These are phyloP conservation scores for Girardinus metallicus DNA, from an alignment of 2,797 vertebrate genomes.

Conservation along the genomic window DNA sequence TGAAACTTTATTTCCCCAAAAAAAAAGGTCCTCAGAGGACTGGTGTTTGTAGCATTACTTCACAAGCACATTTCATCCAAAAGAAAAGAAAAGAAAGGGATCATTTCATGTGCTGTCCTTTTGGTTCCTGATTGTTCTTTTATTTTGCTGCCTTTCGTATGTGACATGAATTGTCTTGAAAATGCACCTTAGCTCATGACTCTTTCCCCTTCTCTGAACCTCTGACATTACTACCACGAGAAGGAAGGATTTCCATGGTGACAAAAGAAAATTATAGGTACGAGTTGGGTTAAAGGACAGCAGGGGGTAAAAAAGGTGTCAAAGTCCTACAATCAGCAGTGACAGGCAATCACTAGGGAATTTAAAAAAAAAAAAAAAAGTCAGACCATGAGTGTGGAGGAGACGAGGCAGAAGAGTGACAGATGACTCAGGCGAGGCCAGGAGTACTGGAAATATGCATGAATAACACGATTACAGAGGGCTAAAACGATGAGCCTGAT, in stretches of 20 bases:
- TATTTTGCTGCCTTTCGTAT: conserved; percentile 16
- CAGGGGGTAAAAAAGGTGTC: conserved; percentile 26
- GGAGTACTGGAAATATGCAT: conserved; percentile 38
- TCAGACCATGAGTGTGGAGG: conserved; percentile 30
- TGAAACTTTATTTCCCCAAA: conserved; percentile 14
- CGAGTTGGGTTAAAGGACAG: conserved; percentile 24
- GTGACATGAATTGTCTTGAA: conserved; percentile 32
- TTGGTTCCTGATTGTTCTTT: conserved; percentile 37
- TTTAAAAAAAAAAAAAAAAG: conserved; percentile 50
- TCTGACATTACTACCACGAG: conserved; percentile 37
- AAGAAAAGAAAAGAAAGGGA: background rate
- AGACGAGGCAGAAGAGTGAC: conserved; percentile 45
- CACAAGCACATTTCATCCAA: conserved; percentile 17
- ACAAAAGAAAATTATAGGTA: conserved; percentile 63
- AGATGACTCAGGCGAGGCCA: conserved; percentile 39
- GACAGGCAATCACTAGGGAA: conserved; percentile 70
- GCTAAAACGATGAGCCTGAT: conserved; percentile 55
- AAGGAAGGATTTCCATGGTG: conserved; percentile 49
- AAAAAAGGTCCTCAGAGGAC: conserved; percentile 30
- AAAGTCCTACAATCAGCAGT: conserved; percentile 64
- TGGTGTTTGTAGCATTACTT: conserved; percentile 9
- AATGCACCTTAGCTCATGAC: conserved; percentile 17
- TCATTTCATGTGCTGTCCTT: background rate
- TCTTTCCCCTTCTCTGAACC: conserved; percentile 36
- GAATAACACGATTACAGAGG: conserved; percentile 61